These are phyloP conservation scores for Lytechinus pictus DNA, from an alignment of 35 echinoderm and acorn worm species.

Conservation along the genomic window DNA sequence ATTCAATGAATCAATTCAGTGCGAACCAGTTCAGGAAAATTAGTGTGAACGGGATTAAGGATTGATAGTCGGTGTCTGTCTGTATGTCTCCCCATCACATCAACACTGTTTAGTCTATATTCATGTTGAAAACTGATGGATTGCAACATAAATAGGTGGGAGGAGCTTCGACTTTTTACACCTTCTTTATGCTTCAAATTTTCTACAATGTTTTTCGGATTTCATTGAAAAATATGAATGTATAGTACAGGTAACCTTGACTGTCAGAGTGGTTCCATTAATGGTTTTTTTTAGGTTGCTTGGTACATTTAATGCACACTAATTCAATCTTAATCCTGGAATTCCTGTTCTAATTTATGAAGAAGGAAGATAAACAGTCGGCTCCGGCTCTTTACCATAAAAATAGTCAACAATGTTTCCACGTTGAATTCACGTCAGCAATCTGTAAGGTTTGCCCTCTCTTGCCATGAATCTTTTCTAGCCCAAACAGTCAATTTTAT, in stretches of 20 bases:
- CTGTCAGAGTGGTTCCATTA: not conserved
- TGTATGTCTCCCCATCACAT: not conserved
- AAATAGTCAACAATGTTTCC: not conserved
- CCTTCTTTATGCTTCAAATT: not conserved
- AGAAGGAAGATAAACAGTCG: not conserved
- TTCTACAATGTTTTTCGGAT: not conserved
- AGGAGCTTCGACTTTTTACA: not conserved
- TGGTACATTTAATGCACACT: not conserved
- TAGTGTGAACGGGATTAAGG: too few species aligned
- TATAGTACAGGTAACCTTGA: not conserved
- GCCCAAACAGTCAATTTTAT: too few species aligned
- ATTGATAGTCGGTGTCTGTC: not conserved
- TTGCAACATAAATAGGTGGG: not conserved
- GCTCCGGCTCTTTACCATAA: not conserved
- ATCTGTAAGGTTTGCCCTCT: not conserved
- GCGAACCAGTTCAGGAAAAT: too few species aligned
- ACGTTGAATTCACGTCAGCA: not conserved
- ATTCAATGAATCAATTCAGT: too few species aligned
- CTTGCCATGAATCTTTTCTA: too few species aligned
- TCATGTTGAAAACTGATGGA: not conserved
- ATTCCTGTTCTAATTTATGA: conserved; percentile 33
- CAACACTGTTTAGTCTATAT: not conserved
- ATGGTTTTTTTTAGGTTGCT: not conserved
- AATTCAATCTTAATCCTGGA: not conserved
- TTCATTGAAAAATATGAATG: not conserved